Percentiles rank a stretch among this genome's conserved stretches.
Evolutionary conservation across 2,797 vertebrate genomes (phyloP).

Genomic region (Jordanella pulchra): DNA sequence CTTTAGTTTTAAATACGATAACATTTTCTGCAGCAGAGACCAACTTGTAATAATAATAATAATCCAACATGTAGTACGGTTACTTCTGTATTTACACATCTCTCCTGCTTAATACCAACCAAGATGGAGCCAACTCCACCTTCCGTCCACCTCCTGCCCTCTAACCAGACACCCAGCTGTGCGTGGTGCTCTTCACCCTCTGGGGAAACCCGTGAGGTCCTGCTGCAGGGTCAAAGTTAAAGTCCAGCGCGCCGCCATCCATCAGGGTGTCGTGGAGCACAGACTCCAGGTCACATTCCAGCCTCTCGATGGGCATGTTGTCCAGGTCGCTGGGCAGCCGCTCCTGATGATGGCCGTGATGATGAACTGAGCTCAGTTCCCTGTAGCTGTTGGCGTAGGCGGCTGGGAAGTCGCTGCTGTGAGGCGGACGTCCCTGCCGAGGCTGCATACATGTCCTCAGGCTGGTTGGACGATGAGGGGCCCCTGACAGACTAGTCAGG

Average conservation of each 20-base stretch:
- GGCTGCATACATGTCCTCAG: conserved; percentile 86
- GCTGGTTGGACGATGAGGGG: conserved; percentile 79
- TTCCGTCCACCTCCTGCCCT: conserved; percentile 7
- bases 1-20: background rate
- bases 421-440: conserved; percentile 83
- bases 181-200: conserved; percentile 90
- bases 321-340: conserved; percentile 97
- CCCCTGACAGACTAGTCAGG: conserved; percentile 79
- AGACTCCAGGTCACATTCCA: conserved; percentile 96
- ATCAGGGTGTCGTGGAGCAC: conserved; percentile 97
- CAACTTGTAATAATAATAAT: background rate
- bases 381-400: conserved; percentile 86
- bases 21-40: background rate
- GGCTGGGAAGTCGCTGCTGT: conserved; percentile 74
- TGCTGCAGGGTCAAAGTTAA: conserved; percentile 93
- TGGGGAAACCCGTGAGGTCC: conserved; percentile 90
- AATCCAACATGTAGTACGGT: too few species aligned
- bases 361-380: conserved; percentile 73
- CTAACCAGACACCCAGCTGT: conserved; percentile 96
- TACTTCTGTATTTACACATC: background rate
- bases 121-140: conserved; percentile 21
- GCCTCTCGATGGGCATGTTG: conserved; percentile 93
- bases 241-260: conserved; percentile 95
- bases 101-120: background rate
- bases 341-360: conserved; percentile 85